These are phyloP conservation scores for Mellilla xanthometata DNA, from an alignment of 2,888 invertebrate genomes.

Conservation along the genomic window DNA sequence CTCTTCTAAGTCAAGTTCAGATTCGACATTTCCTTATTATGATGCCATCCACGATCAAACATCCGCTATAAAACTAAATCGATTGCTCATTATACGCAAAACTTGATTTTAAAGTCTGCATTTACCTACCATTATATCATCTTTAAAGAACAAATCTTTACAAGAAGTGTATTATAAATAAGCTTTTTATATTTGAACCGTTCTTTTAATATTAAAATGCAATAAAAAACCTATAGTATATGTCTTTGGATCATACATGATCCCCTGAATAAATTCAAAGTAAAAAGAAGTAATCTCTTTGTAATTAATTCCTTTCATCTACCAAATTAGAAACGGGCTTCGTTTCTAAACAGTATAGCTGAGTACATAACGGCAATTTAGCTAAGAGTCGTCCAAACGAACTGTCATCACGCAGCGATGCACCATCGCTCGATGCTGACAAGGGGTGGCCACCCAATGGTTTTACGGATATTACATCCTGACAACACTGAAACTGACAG, in stretches of 20 bases:
- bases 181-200: too few relatives aligned
- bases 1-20: slow-evolving; percentile 12
- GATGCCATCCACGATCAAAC: slow-evolving; percentile 6
- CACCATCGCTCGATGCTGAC: slow-evolving; percentile 44
- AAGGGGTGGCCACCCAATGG: slow-evolving; percentile 23
- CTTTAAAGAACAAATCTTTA: too few relatives aligned
- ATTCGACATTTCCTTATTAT: slow-evolving; percentile 7
- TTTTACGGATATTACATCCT: slow-evolving; percentile 25
- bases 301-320: slow-evolving; percentile 23
- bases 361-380: slow-evolving; percentile 56
- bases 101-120: slow-evolving; percentile 1
- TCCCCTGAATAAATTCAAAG: too few relatives aligned
- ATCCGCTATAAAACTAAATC: slow-evolving; percentile 9
- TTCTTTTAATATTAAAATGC: too few relatives aligned
- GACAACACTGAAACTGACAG: slow-evolving; percentile 14
- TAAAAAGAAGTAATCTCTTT: too few relatives aligned
- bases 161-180: too few relatives aligned
- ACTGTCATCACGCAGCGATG: slow-evolving; percentile 36
- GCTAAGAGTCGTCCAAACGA: slow-evolving; percentile 50
- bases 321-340: slow-evolving; percentile 23
- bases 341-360: slow-evolving; percentile 9
- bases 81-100: neutral
- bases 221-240: too few relatives aligned
- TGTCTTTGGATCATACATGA: too few relatives aligned
- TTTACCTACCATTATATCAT: too few relatives aligned